Conservation (phyloP, 2,113 vertebrate genomes). For the Chaetodon trifascialis region DNA sequence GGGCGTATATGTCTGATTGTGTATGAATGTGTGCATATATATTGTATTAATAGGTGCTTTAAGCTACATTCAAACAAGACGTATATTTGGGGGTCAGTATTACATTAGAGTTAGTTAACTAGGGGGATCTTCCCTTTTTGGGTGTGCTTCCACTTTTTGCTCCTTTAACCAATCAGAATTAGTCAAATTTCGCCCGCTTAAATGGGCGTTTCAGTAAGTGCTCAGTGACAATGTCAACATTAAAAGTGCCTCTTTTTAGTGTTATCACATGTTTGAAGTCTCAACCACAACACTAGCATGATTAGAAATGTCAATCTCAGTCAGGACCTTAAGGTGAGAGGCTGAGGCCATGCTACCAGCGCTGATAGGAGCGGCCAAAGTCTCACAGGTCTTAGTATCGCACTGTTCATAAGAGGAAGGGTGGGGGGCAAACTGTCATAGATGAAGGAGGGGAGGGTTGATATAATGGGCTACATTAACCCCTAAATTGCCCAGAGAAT, state of each 20-base stretch:
- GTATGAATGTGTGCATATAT: conserved; percentile 59
- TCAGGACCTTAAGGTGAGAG: conserved; percentile 42
- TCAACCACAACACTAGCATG: conserved; percentile 53
- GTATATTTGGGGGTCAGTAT: conserved; percentile 34
- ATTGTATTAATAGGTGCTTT: conserved; percentile 69
- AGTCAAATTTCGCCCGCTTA: conserved; percentile 28
- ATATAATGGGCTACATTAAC: conserved; percentile 49
- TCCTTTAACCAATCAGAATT: conserved; percentile 57
- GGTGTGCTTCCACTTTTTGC: conserved; percentile 74
- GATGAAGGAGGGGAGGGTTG: not conserved
- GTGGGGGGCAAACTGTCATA: not conserved
- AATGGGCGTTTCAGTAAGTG: conserved; percentile 63
- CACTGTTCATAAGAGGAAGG: not conserved
- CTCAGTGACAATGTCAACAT: conserved; percentile 63
- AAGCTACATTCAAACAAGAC: conserved; percentile 76
- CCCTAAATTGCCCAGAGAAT: conserved; percentile 43
- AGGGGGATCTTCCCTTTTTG: conserved; percentile 59
- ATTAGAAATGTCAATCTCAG: conserved; percentile 63
- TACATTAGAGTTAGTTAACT: conserved; percentile 47
- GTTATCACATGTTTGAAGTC: conserved; percentile 68
- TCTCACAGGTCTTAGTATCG: conserved; percentile 35
- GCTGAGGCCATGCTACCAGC: conserved; percentile 34
- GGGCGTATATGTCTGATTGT: conserved; percentile 45
- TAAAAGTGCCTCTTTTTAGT: conserved; percentile 74
- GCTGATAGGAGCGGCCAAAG: conserved; percentile 21